Evolutionary conservation across 2,888 invertebrate genomes (phyloP), one percentile per base, ranked within the genome.

Genomic region (Nasonovia ribisnigri): DNA sequence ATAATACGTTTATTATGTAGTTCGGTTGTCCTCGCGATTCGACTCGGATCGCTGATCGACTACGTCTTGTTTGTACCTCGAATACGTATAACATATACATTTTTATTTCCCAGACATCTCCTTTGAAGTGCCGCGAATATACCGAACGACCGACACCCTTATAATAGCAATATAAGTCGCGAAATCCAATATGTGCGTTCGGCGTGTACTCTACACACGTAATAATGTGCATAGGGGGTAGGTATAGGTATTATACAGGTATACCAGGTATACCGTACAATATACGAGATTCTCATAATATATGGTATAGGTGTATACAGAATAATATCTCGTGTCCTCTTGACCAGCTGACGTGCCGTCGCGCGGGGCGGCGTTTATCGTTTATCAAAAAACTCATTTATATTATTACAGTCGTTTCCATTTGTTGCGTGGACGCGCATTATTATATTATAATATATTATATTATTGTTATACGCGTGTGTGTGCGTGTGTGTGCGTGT

Each of bases 331-430:
- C 51, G 60, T 87, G 77, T 89, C 29, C 87, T 92, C 92, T 92
- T 87, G 92, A 87, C 92, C 93, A 90, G 93, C 93, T 93, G 93
- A 93, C 51, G 24, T 48, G 90, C 42, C 26, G 8, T 13, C 13
- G n/a, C 48, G 26, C 88, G 87, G 51, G 77, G 67, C 36, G 92
- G 88, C 46, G 48, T 84, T 67, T 86, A 84, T 90, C 93, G 93
- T 93, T 90, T 90, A 93, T 93, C 93, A 93, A 57, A 92, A 77
- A 92, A 92, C 48, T 84, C 77, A 54, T 89, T 57, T 89, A 57
- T 57, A 89, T 43, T 84, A 46, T n/a, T 36, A 13, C 26, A 26
- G 88, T 89, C 43, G 46, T 89, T 89, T 77, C 67, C 90, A 90
- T 90, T 90, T 90, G 77, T 92, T 60, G 88, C 88, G 84, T n/a